Evolutionary conservation across 1,140 invertebrate species (phyloP).

Genomic region (Tachypleus tridentatus): DNA sequence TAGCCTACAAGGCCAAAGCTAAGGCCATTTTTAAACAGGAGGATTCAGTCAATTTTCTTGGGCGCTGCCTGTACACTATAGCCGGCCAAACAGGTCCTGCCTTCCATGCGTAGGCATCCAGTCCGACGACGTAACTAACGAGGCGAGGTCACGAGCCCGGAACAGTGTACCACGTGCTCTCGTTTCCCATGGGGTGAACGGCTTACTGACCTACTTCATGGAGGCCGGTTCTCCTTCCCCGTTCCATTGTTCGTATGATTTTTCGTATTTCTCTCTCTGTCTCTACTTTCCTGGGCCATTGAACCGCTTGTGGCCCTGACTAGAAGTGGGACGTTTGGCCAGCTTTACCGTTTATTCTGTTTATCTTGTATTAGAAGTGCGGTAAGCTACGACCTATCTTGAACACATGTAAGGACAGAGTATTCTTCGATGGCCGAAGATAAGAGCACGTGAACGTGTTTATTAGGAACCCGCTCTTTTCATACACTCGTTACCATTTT

Average conservation of each 20-base stretch:
- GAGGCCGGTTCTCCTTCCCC: neutral
- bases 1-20: no score
- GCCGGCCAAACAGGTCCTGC: no score
- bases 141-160: slow-evolving; percentile 3
- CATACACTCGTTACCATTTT: no score
- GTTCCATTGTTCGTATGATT: neutral
- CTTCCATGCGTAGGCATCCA: no score
- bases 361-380: neutral
- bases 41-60: no score
- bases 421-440: no score
- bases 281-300: neutral
- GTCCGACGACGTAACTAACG: no score
- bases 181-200: neutral
- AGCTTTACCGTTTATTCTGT: neutral
- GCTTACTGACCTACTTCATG: slow-evolving; percentile 1
- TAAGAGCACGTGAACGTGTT: no score
- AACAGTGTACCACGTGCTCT: neutral
- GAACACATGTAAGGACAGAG: neutral
- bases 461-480: no score
- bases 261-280: neutral
- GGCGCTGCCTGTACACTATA: no score
- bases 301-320: neutral
- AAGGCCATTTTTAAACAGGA: no score
- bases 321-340: neutral
- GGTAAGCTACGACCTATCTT: neutral